phyloP scores from a whole-genome alignment of 2,797 vertebrate genomes.

The Scleropages formosus region DNA sequence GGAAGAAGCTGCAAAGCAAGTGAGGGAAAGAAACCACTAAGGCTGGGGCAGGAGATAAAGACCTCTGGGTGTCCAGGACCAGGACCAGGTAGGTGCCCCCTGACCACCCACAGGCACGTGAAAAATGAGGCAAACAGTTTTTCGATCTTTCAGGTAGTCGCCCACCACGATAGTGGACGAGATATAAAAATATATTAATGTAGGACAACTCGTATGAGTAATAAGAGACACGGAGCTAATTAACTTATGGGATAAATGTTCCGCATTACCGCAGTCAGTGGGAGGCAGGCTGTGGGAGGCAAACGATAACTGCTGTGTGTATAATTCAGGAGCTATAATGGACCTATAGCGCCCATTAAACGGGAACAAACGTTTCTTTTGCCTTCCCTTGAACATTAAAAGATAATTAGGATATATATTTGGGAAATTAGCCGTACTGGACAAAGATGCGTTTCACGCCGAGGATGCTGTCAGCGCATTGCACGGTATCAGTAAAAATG shows the following conservation, averaged over 20 bases:
- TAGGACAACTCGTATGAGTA: not conserved
- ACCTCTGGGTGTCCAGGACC: too few species aligned
- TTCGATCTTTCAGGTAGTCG: too few species aligned
- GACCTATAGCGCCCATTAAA: not conserved
- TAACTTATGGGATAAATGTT: slow-evolving; percentile 9
- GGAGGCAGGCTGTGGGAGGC: not conserved
- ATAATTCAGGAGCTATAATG: slow-evolving; percentile 7
- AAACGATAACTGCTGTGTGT: not conserved
- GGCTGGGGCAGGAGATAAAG: too few species aligned
- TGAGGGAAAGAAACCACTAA: too few species aligned
- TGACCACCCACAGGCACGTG: too few species aligned
- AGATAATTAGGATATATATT: slow-evolving; percentile 5
- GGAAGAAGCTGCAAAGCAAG: too few species aligned
- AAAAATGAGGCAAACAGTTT: too few species aligned
- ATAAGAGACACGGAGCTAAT: slow-evolving; percentile 8
- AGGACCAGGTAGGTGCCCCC: too few species aligned
- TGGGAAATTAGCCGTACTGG: slow-evolving; percentile 1
- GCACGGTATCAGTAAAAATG: not conserved
- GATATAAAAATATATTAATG: too few species aligned
- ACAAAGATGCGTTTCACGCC: not conserved
- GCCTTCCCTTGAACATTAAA: slow-evolving; percentile 13
- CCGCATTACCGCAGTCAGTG: not conserved
- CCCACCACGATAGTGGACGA: too few species aligned
- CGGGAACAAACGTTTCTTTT: not conserved
- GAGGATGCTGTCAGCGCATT: not conserved